Conservation (phyloP, 2,888 invertebrate species). For the Protophormia terraenovae region DNA sequence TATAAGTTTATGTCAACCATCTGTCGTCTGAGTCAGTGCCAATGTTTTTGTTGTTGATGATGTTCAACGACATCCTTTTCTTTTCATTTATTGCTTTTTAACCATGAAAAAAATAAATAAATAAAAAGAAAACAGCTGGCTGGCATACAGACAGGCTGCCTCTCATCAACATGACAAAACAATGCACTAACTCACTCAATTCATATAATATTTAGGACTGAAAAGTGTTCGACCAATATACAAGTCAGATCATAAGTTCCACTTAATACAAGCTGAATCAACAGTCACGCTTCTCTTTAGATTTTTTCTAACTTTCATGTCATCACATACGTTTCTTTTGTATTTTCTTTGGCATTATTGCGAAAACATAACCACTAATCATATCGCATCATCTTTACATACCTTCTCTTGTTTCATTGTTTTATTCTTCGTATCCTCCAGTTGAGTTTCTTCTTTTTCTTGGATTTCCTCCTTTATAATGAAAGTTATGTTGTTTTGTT, state of each 20-base stretch:
- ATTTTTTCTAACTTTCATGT: neutral
- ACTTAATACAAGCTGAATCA: neutral
- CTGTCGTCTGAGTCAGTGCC: conserved; percentile 15
- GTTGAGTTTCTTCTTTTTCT: conserved; percentile 48
- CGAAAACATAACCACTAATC: neutral
- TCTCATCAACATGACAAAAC: neutral
- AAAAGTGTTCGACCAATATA: no score
- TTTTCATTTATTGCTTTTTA: neutral
- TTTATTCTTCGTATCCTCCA: conserved; percentile 69
- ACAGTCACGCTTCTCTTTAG: neutral
- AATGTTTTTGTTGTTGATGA: neutral
- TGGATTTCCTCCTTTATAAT: conserved; percentile 35
- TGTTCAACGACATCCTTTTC: conserved; percentile 31
- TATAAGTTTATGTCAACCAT: conserved; percentile 22
- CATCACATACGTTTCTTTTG: neutral
- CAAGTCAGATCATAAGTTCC: neutral
- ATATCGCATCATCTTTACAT: conserved; percentile 49
- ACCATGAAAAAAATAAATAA: conserved; percentile 14
- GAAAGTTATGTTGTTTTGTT: conserved; percentile 8
- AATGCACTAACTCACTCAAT: neutral
- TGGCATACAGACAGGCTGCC: neutral
- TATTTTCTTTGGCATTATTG: neutral
- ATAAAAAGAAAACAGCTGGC: conserved; percentile 37
- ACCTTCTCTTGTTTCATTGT: conserved; percentile 76
- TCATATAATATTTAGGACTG: neutral